Conservation (phyloP, 1,140 invertebrate genomes). For the Drosophila yakuba region DNA sequence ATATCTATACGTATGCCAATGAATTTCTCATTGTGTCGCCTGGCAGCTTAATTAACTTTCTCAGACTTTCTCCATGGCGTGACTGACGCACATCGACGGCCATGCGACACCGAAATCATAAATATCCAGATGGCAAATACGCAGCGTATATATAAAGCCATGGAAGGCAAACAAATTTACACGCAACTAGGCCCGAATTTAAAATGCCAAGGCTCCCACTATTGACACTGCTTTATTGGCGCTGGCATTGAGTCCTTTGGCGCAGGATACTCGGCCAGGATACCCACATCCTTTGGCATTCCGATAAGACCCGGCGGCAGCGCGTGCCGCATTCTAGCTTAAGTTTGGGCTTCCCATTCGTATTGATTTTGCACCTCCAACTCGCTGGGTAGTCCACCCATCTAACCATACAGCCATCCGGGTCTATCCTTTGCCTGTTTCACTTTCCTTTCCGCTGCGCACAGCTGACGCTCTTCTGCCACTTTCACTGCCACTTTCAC, state of each 20-base stretch:
- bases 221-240: slow-evolving; percentile 51
- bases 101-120: slow-evolving; percentile 47
- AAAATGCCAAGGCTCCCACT: slow-evolving; percentile 27
- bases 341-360: slow-evolving; percentile 21
- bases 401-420: slow-evolving; percentile 16
- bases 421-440: slow-evolving; percentile 56
- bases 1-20: slow-evolving; percentile 25
- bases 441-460: slow-evolving; percentile 33
- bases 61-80: slow-evolving; percentile 32
- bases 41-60: slow-evolving; percentile 70
- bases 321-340: slow-evolving; percentile 47
- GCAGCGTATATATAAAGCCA: neutral
- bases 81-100: slow-evolving; percentile 51
- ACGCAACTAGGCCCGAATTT: slow-evolving; percentile 39
- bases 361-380: slow-evolving; percentile 76
- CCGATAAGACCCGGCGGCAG: slow-evolving; percentile 50
- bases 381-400: neutral
- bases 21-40: slow-evolving; percentile 56
- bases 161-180: slow-evolving; percentile 24
- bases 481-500: slow-evolving; percentile 26
- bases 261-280: neutral
- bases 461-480: slow-evolving; percentile 49
- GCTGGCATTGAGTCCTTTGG: slow-evolving; percentile 29
- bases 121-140: slow-evolving; percentile 54
- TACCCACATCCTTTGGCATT: slow-evolving; percentile 38